Evolutionary conservation across 2,797 vertebrate genomes (phyloP).

Genomic region (Brachyrhaphis roseni): DNA sequence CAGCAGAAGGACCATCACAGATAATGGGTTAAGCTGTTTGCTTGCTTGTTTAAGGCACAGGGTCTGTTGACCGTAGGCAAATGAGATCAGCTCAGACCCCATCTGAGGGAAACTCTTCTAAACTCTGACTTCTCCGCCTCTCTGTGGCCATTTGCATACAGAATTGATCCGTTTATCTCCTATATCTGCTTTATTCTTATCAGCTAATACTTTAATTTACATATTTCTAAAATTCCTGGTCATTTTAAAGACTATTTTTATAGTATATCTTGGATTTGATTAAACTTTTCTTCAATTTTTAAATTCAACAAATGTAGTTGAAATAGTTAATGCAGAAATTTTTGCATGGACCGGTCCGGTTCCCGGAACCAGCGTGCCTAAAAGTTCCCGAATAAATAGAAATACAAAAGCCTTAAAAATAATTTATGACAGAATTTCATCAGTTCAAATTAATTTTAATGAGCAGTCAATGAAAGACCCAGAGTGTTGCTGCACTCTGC

Average conservation of each 20-base stretch:
- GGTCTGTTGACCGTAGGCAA: constrained; percentile 76
- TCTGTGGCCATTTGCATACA: constrained; percentile 31
- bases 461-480: neutral
- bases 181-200: neutral
- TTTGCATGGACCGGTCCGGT: neutral
- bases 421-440: neutral
- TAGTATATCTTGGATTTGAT: neutral
- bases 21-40: constrained; percentile 75
- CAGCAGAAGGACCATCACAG: constrained; percentile 71
- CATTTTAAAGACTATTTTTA: neutral
- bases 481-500: neutral
- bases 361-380: neutral
- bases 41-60: constrained; percentile 81
- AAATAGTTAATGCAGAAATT: neutral
- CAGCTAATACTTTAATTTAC: constrained; percentile 19
- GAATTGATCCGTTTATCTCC: constrained; percentile 9
- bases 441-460: neutral
- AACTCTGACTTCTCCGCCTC: constrained; percentile 64
- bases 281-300: neutral
- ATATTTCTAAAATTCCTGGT: constrained; percentile 4
- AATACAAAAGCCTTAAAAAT: neutral
- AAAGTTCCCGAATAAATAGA: neutral
- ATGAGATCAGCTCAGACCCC: constrained; percentile 67
- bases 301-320: neutral
- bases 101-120: constrained; percentile 47